Percentiles rank a stretch among this genome's conserved stretches.
phyloP scores from a whole-genome alignment of 2,888 invertebrate species.

The Apodemia hepburni region DNA sequence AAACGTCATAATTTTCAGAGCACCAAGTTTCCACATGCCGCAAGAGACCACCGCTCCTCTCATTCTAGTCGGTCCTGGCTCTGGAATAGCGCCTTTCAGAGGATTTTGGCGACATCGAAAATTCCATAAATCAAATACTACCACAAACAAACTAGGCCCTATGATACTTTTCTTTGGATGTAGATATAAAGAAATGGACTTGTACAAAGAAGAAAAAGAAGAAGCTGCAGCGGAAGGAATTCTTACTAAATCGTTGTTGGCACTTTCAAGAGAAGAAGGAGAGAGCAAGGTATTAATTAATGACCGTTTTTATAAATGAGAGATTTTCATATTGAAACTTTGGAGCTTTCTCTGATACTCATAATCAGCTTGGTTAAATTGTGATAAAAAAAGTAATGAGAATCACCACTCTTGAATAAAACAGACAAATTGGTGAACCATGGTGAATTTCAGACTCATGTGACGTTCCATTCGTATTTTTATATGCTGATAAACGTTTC shows the following conservation, averaged over 20 bases:
- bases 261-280: slow-evolving; percentile 88
- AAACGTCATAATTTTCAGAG: slow-evolving; percentile 73
- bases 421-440: too few relatives aligned
- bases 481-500: too few relatives aligned
- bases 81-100: slow-evolving; percentile 96
- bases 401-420: too few relatives aligned
- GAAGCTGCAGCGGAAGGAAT: slow-evolving; percentile 84
- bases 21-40: slow-evolving; percentile 92
- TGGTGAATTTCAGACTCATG: too few relatives aligned
- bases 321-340: too few relatives aligned
- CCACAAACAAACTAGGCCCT: slow-evolving; percentile 47
- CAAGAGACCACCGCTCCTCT: slow-evolving; percentile 86
- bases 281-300: slow-evolving; percentile 83
- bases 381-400: too few relatives aligned
- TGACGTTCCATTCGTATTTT: too few relatives aligned
- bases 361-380: too few relatives aligned
- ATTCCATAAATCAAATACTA: slow-evolving; percentile 43
- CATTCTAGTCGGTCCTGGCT: slow-evolving; percentile 93
- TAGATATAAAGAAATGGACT: slow-evolving; percentile 87
- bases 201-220: slow-evolving; percentile 90
- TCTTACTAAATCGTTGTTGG: slow-evolving; percentile 86
- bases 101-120: slow-evolving; percentile 94
- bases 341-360: too few relatives aligned
- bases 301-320: too few relatives aligned
- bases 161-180: slow-evolving; percentile 95